These are phyloP conservation scores for Cydia fagiglandana DNA, from an alignment of 1,140 invertebrate genomes.

Conservation along the genomic window DNA sequence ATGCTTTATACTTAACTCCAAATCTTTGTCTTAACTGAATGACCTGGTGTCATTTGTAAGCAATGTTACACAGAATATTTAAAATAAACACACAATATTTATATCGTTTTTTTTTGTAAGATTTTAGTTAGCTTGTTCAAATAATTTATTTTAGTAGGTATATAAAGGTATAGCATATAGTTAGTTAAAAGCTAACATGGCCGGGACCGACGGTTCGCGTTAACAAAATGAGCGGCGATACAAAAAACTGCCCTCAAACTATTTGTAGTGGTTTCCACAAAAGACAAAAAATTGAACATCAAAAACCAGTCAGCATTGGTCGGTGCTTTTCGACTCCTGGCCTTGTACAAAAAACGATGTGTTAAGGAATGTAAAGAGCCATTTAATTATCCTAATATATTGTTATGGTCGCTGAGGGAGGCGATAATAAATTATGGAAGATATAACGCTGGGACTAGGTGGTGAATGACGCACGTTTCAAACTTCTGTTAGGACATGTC, in stretches of 20 bases:
- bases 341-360: constrained; percentile 76
- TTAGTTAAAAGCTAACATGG: constrained; percentile 15
- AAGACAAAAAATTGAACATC: constrained; percentile 67
- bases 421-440: constrained; percentile 54
- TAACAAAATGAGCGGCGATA: constrained; percentile 58
- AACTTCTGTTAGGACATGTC: constrained; percentile 5
- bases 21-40: too few species aligned
- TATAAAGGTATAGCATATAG: constrained; percentile 9
- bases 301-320: constrained; percentile 76
- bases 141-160: background rate
- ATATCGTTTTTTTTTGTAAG: too few species aligned
- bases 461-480: constrained; percentile 51
- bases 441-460: constrained; percentile 47
- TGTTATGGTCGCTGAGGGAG: constrained; percentile 59
- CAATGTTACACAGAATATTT: background rate
- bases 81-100: background rate
- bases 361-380: constrained; percentile 79
- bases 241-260: constrained; percentile 72
- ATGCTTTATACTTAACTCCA: too few species aligned
- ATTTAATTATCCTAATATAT: constrained; percentile 80
- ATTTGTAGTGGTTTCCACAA: constrained; percentile 73
- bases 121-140: too few species aligned
- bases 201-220: constrained; percentile 37
- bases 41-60: too few species aligned
- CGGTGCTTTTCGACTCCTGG: constrained; percentile 73